Base-by-base conservation (phyloP, 2,113 vertebrate species). In the Prunella himalayana region DNA sequence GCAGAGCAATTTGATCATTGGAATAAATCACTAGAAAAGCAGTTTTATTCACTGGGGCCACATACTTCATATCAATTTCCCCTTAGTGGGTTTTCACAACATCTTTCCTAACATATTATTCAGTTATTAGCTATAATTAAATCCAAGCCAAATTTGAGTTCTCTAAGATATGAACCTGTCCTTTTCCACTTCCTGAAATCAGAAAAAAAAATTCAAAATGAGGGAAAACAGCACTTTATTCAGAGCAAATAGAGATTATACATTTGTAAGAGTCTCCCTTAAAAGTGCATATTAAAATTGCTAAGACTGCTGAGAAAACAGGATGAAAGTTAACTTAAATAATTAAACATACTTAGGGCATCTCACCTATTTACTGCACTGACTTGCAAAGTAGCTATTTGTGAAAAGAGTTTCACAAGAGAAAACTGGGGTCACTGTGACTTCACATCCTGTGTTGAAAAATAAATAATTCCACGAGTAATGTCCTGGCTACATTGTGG, bases 381-480 rank as follows among this genome's bases (percentile, higher is more conserved):
- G 57, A 23, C 16, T 76, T 94, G 68, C 57, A 72, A 65, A 95
- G 22, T 4, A 61, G 25, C n/a, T 76, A 45, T 65, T 65, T 72
- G 16, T 76, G 65, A 76, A 92, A 21, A 77, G 21, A 6, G 1
- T 69, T 78, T 78, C 77, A 81, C 8, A 19, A 68, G 21, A 68
- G 69, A 82, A 94, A 86, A 64, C 70, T 79, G 73, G 15, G 57
- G 44, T 79, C 92, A 82, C 51, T 47, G 15, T 64, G 73, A 53
- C 69, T 86, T 64, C 6, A 1, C 8, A 37, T 54, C 49, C 59
- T 78, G 56, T 53, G 13, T 9, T 69, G 56, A 81, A 94, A 94
- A 83, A 66, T 91, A 89, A 84, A 96, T 92, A 88, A 92, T 88
- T 92, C 49, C 92, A 63, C 8, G 66, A 88, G 18, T 12, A 49